Evolutionary conservation across 1,140 invertebrate species (phyloP), one percentile per base, ranked within the genome.

Genomic region (Chymomyza costata): DNA sequence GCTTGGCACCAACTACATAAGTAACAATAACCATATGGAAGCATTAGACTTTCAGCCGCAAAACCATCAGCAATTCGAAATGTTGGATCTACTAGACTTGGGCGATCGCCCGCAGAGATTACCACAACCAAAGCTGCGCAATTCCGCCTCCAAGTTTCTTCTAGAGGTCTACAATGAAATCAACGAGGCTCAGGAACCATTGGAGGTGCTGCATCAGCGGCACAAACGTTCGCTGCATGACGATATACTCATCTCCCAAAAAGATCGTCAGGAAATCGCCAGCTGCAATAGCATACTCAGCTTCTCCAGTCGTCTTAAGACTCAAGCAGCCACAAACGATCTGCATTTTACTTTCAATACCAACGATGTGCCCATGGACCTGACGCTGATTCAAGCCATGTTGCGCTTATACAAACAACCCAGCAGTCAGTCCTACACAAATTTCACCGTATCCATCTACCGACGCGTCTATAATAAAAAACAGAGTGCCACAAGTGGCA

Each of bases 161-260:
- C 59, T 84, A n/a, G 73, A 84, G 39, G 65, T 84, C 1, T 84
- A 84, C 54, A 84, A 81, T 28, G 74, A 84, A 48, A 73, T 84
- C 2, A 84, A 46, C 35, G 74, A 83, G 21, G 63, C 71, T 8
- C 69, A 84, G 35, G 82, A 82, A 39, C 51, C 70, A 11, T 7
- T 41, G 14, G 63, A 80, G 25, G 63, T 68, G 3, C 39, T 65
- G 7, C 62, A 71, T 25, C 58, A 64, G 51, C 58, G 78, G 1
- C 67, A 78, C 19, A 84, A 62, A 49, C 78, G 82, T 10, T 57
- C 73, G 0, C 21, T 69, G 6, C 47, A 61, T 0, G 74, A 84
- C 38, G 82, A 84, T 11, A 82, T 70, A 7, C 44, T 84, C 6
- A 68, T 85, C 18, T 70, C 82, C 2, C 40, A 44, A 0, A 64